Evolutionary conservation across 2,888 invertebrate species (phyloP).

Genomic region (Leptopilina syphax): DNA sequence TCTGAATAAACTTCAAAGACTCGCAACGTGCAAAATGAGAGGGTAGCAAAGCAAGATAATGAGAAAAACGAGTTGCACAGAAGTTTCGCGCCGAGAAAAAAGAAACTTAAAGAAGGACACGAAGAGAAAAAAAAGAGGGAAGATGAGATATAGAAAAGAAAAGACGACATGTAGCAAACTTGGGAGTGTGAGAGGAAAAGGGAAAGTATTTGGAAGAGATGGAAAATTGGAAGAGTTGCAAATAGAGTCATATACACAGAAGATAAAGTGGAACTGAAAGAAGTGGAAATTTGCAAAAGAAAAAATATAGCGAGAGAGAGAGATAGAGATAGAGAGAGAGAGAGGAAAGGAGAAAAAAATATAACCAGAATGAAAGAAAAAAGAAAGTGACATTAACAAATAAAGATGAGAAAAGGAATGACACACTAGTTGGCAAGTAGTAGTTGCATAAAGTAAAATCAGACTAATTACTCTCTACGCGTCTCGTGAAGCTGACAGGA

Average conservation of each 20-base stretch:
- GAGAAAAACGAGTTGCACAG: constrained; percentile 34
- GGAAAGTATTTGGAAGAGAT: constrained; percentile 41
- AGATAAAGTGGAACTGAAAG: constrained; percentile 9
- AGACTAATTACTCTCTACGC: constrained; percentile 65
- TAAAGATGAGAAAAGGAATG: not conserved
- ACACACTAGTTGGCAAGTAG: constrained; percentile 19
- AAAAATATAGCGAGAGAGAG: not conserved
- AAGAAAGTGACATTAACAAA: constrained; percentile 10
- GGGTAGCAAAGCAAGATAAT: constrained; percentile 42
- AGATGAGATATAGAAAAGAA: not conserved
- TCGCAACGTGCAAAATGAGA: constrained; percentile 36
- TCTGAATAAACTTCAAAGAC: constrained; percentile 46
- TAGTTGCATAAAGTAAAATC: constrained; percentile 56
- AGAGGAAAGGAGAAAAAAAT: not conserved
- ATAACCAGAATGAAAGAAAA: not conserved
- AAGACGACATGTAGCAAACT: not conserved
- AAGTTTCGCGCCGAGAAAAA: constrained; percentile 11
- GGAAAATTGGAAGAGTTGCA: constrained; percentile 11
- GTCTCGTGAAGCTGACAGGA: constrained; percentile 42
- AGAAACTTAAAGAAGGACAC: not conserved
- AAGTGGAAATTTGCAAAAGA: not conserved
- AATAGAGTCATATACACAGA: not conserved
- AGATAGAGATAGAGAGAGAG: not conserved
- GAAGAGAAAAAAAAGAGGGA: not conserved
- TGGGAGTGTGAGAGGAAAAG: constrained; percentile 43